Evolutionary conservation across 2,113 vertebrate species (phyloP), one percentile per base, ranked within the genome.

Genomic region (Orientallactaga bullata): DNA sequence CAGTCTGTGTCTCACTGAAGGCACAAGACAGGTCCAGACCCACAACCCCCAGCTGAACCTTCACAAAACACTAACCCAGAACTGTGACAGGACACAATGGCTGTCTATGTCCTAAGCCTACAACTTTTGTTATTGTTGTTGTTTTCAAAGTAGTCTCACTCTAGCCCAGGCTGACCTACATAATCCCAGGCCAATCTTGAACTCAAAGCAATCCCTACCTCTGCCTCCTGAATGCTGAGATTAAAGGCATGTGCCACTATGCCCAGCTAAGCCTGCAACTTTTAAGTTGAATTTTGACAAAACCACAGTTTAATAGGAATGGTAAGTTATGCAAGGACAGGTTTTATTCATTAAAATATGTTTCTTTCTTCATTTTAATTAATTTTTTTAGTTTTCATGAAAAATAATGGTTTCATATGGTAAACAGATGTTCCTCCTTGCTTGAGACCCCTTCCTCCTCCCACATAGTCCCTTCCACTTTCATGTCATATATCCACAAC

Each of bases 261-360:
- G 42, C 42, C 42, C 42, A 47, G 8, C 68, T 80, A 68, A 58
- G 35, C 32, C 78, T 90, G 79, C 61, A 95, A 11, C 35, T 61
- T 89, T 58, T 71, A 86, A 77, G 24, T 51, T 85, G 39, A 81
- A 84, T 66, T 88, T 65, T 79, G 60, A 66, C 17, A 76, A 69
- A 93, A 58, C 26, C 51, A 69, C 42, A 47, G 78, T 63, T 93
- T 92, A 65, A 55, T 16, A 82, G 37, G 7, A 76, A 84, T 17
- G 71, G 4, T 63, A 13, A 20, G 58, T 77, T 92, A 58, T 51
- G 16, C 35, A 28, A 73, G 65, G 60, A 24, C 26, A 73, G 17
- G 55, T 87, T 78, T 68, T 72, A 32, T 37, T 72, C 55, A 30
- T 76, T 86, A 77, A 81, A 61, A 61, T 32, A 61, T 39, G 79